Percentiles rank a stretch among this genome's conserved stretches.
phyloP scores from a whole-genome alignment of 2,888 invertebrate genomes.

The Rhingia campestris region DNA sequence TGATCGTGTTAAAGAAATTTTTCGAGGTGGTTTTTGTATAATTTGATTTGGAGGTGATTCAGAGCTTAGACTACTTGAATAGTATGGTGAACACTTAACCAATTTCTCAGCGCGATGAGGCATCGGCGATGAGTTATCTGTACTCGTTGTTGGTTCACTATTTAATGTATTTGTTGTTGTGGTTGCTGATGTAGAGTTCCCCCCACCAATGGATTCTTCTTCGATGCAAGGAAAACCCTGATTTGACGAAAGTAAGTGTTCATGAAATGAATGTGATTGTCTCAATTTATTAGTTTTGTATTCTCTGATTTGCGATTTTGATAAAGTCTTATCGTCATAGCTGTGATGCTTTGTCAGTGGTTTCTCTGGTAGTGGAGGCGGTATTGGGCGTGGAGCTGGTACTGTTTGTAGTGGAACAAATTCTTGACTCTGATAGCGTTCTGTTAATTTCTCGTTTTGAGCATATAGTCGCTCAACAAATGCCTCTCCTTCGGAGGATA shows the following conservation, averaged over 20 bases:
- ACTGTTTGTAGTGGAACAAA: constrained; percentile 83
- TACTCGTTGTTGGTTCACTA: constrained; percentile 84
- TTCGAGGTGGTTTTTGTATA: constrained; percentile 87
- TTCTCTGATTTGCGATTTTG: constrained; percentile 86
- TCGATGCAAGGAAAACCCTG: constrained; percentile 83
- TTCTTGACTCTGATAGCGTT: constrained; percentile 87
- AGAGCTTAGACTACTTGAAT: constrained; percentile 89
- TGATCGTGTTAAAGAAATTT: constrained; percentile 85
- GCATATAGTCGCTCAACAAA: constrained; percentile 86
- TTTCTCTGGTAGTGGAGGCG: constrained; percentile 83
- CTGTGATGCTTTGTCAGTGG: constrained; percentile 87
- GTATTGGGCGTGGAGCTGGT: constrained; percentile 30
- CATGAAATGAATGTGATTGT: constrained; percentile 87
- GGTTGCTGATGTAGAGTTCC: constrained; percentile 81
- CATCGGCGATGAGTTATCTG: constrained; percentile 81
- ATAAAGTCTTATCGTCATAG: constrained; percentile 86
- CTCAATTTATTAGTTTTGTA: constrained; percentile 86
- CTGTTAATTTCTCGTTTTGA: constrained; percentile 86
- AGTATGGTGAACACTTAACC: constrained; percentile 89
- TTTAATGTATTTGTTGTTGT: constrained; percentile 84
- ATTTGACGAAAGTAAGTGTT: constrained; percentile 85
- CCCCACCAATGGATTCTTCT: constrained; percentile 83
- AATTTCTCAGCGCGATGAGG: constrained; percentile 83
- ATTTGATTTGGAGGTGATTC: constrained; percentile 87
- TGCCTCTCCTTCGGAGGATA: constrained; percentile 82